Evolutionary conservation across 2,113 vertebrate genomes (phyloP).

Genomic region (Leptocoma aspasia): DNA sequence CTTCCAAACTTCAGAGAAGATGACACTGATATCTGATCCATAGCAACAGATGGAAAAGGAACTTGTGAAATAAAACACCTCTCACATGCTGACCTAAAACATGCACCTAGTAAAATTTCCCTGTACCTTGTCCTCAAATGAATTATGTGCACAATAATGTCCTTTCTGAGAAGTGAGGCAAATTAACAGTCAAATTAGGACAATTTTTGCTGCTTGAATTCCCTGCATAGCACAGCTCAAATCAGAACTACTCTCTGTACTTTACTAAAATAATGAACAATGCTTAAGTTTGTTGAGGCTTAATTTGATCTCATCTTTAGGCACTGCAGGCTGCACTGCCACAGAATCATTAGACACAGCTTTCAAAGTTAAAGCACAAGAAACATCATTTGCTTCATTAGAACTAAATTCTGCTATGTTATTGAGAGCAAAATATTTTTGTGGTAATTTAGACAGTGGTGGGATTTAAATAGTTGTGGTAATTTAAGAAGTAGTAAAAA

Average conservation of each 20-base stretch:
- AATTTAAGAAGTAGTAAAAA: neutral
- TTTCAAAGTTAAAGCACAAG: neutral
- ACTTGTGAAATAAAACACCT: neutral
- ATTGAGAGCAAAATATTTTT: neutral
- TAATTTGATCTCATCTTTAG: neutral
- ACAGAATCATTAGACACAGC: neutral
- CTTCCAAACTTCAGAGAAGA: constrained; percentile 69
- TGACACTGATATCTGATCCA: constrained; percentile 58
- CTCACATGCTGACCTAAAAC: neutral
- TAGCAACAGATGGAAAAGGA: neutral
- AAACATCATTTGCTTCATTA: neutral
- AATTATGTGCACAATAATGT: neutral
- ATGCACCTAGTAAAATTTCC: neutral
- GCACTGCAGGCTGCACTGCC: neutral
- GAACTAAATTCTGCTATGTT: neutral
- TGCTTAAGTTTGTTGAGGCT: neutral
- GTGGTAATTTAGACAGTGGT: neutral
- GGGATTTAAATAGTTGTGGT: neutral
- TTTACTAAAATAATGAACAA: neutral
- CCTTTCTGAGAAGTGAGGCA: neutral
- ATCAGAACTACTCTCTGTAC: neutral
- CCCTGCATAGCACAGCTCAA: neutral
- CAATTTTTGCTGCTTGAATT: neutral
- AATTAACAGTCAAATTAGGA: neutral
- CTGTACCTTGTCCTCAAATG: neutral